Conservation (phyloP, 2,797 vertebrate species). For the Iguana delicatissima region DNA sequence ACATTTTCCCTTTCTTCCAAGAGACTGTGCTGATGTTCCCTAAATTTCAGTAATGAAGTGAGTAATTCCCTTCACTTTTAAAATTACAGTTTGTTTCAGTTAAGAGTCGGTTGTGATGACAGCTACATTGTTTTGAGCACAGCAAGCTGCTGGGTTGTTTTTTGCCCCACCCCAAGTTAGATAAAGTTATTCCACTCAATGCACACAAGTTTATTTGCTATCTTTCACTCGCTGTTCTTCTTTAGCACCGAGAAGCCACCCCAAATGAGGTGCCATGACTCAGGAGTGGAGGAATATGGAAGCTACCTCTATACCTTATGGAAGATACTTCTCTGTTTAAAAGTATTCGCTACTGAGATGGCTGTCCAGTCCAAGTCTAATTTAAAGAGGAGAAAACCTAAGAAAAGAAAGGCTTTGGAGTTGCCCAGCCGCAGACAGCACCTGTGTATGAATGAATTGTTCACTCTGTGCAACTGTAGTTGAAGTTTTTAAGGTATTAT, state of each 20-base stretch:
- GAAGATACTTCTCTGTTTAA: not conserved
- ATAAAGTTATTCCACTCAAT: not conserved
- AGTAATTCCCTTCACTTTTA: not conserved
- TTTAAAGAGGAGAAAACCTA: too few relatives aligned
- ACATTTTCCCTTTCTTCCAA: not conserved
- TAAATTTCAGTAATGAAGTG: not conserved
- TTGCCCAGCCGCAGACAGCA: not conserved
- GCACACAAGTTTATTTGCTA: not conserved
- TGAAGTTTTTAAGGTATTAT: too few relatives aligned
- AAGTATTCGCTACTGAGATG: too few relatives aligned
- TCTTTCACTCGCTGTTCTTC: not conserved
- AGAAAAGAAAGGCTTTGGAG: too few relatives aligned
- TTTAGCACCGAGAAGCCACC: not conserved
- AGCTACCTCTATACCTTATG: too few relatives aligned
- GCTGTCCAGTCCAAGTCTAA: too few relatives aligned
- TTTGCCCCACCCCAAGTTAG: not conserved
- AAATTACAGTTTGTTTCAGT: slow-evolving; percentile 5
- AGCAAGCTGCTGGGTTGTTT: not conserved
- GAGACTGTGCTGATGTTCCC: not conserved
- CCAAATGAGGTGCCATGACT: not conserved
- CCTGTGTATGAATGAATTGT: too few relatives aligned
- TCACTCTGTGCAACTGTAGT: too few relatives aligned
- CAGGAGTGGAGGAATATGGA: not conserved
- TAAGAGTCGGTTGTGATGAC: slow-evolving; percentile 1
- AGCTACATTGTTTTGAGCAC: not conserved